Conservation (phyloP, 1,140 invertebrate genomes). For the Neodiprion fabricii region DNA sequence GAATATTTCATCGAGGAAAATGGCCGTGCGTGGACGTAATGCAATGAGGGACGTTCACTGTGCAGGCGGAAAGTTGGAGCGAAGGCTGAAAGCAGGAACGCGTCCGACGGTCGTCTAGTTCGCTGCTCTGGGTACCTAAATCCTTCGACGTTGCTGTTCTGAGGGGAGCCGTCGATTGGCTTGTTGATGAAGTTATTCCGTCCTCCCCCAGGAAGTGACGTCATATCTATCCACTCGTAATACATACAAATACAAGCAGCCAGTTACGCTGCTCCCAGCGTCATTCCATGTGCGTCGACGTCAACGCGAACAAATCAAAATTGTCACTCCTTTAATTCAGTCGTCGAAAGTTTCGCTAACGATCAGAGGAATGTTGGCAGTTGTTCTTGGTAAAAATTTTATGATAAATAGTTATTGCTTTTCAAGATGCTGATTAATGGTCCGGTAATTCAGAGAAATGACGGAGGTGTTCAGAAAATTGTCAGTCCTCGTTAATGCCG, state of each 20-base stretch:
- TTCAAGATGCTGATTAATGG: no score
- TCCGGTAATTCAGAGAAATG: no score
- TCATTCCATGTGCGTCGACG: no score
- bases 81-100: background rate
- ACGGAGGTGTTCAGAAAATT: no score
- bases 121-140: background rate
- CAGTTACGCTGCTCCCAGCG: background rate
- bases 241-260: background rate
- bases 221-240: constrained; percentile 7
- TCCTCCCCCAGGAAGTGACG: constrained; percentile 3
- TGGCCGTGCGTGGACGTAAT: background rate
- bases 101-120: background rate
- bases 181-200: constrained; percentile 5
- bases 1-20: background rate
- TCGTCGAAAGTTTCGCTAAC: no score
- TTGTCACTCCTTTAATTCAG: no score
- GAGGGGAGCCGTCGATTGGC: constrained; percentile 6
- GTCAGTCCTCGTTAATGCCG: no score
- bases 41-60: background rate
- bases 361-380: no score
- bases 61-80: background rate
- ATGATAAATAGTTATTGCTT: no score
- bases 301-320: no score
- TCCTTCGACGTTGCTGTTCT: background rate
- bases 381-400: no score